phyloP scores from a whole-genome alignment of 2,797 vertebrate genomes.

The Hybognathus amarus region DNA sequence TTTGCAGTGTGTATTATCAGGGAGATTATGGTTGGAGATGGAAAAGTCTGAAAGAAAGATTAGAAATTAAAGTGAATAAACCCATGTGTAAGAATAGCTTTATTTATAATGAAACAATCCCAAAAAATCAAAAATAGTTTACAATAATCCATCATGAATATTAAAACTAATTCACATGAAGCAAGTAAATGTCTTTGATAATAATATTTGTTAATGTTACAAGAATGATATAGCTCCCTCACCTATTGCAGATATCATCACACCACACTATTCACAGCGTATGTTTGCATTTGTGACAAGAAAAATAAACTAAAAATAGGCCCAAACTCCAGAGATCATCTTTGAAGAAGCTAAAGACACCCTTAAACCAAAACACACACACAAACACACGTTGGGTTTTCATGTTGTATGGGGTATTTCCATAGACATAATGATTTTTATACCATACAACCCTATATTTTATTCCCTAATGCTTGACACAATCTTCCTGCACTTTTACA shows the following conservation, averaged over 20 bases:
- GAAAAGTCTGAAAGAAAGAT: background rate
- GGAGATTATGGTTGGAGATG: background rate
- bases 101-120: background rate
- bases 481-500: background rate
- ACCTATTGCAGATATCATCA: background rate
- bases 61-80: background rate
- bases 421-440: background rate
- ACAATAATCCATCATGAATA: background rate
- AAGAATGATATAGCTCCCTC: background rate
- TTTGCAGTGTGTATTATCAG: background rate
- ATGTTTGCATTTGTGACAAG: too few relatives aligned
- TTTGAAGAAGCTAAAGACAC: background rate
- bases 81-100: background rate
- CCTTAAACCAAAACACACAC: background rate
- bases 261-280: background rate
- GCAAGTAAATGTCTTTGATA: background rate
- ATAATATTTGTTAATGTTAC: background rate
- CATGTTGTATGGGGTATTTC: background rate
- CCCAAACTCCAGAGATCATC: background rate
- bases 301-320: background rate
- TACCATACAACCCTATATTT: background rate
- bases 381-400: background rate
- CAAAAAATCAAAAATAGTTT: background rate
- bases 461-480: background rate
- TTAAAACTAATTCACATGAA: background rate